phyloP scores from a whole-genome alignment of 2,113 vertebrate genomes.

The Plestiodon gilberti region DNA sequence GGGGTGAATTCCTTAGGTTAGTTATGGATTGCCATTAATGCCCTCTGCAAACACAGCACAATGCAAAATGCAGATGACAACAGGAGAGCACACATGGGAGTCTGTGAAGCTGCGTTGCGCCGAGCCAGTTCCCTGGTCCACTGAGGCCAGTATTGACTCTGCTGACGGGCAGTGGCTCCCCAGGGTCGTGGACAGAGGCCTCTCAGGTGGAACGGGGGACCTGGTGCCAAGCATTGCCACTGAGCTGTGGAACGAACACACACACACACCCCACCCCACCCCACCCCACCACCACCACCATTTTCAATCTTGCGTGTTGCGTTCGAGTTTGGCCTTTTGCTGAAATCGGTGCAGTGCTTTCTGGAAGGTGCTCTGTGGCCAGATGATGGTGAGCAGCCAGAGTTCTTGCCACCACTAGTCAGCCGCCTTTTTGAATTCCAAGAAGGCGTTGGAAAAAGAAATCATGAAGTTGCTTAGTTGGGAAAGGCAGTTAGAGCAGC shows the following conservation, averaged over 20 bases:
- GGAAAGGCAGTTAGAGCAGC: background rate
- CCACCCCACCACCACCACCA: too few species aligned
- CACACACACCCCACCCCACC: too few species aligned
- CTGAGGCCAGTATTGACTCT: too few species aligned
- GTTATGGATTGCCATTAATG: background rate
- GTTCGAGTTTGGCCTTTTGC: background rate
- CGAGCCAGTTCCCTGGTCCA: background rate
- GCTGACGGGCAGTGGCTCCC: too few species aligned
- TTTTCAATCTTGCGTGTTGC: background rate
- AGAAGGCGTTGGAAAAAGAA: background rate
- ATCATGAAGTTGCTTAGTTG: background rate
- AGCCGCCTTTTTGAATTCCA: background rate
- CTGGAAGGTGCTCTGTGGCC: background rate
- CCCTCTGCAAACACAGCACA: background rate
- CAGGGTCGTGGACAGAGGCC: too few species aligned
- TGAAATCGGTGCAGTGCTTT: background rate
- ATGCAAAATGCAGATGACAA: too few species aligned
- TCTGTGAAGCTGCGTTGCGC: too few species aligned
- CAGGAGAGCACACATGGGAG: too few species aligned
- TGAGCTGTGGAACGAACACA: too few species aligned
- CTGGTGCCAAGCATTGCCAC: too few species aligned
- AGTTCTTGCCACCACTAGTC: background rate
- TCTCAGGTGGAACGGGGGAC: too few species aligned
- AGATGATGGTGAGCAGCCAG: background rate
- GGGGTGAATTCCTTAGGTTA: background rate